Percentiles rank a stretch among this genome's conserved stretches.
Evolutionary conservation across 2,797 vertebrate genomes (phyloP).

Genomic region (Pogonophryne albipinna): DNA sequence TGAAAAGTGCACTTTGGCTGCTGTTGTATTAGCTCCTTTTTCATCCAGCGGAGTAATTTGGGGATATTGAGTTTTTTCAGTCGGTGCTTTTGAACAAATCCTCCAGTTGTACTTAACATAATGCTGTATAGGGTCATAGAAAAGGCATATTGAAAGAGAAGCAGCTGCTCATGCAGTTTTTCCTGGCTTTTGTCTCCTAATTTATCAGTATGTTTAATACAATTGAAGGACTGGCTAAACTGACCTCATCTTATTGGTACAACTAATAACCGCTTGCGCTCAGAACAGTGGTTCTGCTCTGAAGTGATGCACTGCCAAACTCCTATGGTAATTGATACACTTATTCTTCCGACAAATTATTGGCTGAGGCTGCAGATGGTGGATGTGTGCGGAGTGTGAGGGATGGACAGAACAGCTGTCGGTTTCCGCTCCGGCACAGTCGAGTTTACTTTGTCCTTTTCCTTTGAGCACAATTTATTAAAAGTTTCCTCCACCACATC

Average conservation of each 20-base stretch:
- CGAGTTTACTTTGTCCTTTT: constrained; percentile 63
- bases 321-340: constrained; percentile 59
- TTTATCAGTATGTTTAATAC: constrained; percentile 56
- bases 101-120: constrained; percentile 17
- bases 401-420: constrained; percentile 67
- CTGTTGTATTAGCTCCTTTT: constrained; percentile 51
- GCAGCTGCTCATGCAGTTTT: constrained; percentile 19
- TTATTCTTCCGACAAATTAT: constrained; percentile 64
- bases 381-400: constrained; percentile 51
- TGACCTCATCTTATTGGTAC: constrained; percentile 47
- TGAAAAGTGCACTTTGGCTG: constrained; percentile 30
- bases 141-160: constrained; percentile 42
- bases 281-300: constrained; percentile 43
- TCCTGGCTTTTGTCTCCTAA: constrained; percentile 24
- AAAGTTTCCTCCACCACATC: constrained; percentile 40
- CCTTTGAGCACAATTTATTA: constrained; percentile 26
- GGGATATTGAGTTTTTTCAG: constrained; percentile 39
- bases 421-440: constrained; percentile 47
- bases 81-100: constrained; percentile 36
- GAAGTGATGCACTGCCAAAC: constrained; percentile 54
- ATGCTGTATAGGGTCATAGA: constrained; percentile 30
- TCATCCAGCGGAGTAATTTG: constrained; percentile 65
- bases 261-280: constrained; percentile 56
- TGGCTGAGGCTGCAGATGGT: constrained; percentile 62
- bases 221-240: constrained; percentile 49